Evolutionary conservation across 1,140 invertebrate genomes (phyloP).

Genomic region (Drosophila ironensis): DNA sequence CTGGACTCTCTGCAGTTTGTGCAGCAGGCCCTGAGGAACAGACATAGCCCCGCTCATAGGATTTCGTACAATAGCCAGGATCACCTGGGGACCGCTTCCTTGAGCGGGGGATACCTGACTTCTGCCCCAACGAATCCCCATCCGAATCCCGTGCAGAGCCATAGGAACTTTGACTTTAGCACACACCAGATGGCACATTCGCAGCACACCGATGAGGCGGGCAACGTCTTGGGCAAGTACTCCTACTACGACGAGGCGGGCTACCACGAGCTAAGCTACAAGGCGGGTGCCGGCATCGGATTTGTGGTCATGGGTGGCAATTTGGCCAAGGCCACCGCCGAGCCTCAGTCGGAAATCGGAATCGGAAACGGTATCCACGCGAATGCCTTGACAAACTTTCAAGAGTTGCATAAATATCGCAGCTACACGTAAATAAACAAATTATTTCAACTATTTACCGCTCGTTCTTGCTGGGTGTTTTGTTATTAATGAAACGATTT

Average conservation of each 20-base stretch:
- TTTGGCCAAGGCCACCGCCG: slow-evolving; percentile 47
- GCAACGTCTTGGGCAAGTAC: slow-evolving; percentile 87
- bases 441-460: neutral
- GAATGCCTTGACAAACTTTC: slow-evolving; percentile 34
- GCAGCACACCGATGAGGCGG: slow-evolving; percentile 86
- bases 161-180: slow-evolving; percentile 42
- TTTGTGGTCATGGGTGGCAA: slow-evolving; percentile 74
- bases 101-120: slow-evolving; percentile 1
- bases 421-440: slow-evolving; percentile 34
- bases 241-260: slow-evolving; percentile 86
- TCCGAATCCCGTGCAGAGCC: neutral
- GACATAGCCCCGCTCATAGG: slow-evolving; percentile 1
- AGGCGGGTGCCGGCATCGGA: slow-evolving; percentile 68
- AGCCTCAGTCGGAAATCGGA: slow-evolving; percentile 25
- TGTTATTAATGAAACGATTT: slow-evolving; percentile 12
- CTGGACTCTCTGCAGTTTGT: slow-evolving; percentile 33
- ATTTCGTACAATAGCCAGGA: neutral
- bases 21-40: slow-evolving; percentile 32
- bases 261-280: slow-evolving; percentile 69
- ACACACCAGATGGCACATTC: slow-evolving; percentile 85
- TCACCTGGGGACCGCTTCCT: neutral
- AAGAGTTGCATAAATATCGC: slow-evolving; percentile 49
- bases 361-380: slow-evolving; percentile 32
- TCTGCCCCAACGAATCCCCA: neutral
- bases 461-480: slow-evolving; percentile 12